These are phyloP conservation scores for Musca domestica DNA, from an alignment of 1,140 invertebrate genomes.

Conservation along the genomic window DNA sequence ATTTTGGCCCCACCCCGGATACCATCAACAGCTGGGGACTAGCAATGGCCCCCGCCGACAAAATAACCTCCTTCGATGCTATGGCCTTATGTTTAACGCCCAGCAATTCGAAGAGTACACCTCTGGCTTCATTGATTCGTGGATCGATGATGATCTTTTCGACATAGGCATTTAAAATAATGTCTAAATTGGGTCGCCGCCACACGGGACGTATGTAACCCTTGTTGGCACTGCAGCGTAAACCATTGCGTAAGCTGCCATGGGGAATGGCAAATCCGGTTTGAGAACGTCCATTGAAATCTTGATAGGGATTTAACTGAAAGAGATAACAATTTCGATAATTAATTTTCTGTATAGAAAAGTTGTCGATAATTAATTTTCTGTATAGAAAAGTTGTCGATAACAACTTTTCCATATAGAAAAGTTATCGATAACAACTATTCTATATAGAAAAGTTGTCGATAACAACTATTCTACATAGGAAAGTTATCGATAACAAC, in stretches of 20 bases:
- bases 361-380: too few species aligned
- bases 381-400: too few species aligned
- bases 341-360: too few species aligned
- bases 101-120: slow-evolving; percentile 63
- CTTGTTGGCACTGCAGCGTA: slow-evolving; percentile 78
- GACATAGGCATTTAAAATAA: slow-evolving; percentile 65
- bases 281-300: slow-evolving; percentile 74
- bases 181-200: slow-evolving; percentile 71
- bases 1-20: slow-evolving; percentile 69
- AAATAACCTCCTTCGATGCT: slow-evolving; percentile 67
- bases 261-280: slow-evolving; percentile 71
- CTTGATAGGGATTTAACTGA: slow-evolving; percentile 59
- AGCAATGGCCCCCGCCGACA: slow-evolving; percentile 70
- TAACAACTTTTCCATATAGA: too few species aligned
- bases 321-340: not conserved
- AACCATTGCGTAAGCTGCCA: slow-evolving; percentile 76
- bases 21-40: slow-evolving; percentile 81
- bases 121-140: slow-evolving; percentile 58
- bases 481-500: too few species aligned
- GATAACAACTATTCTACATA: too few species aligned
- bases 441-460: too few species aligned
- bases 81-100: slow-evolving; percentile 55
- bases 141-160: slow-evolving; percentile 65
- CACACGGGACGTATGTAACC: slow-evolving; percentile 73
- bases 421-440: too few species aligned